These are phyloP conservation scores for Pseudopleuronectes americanus DNA, from an alignment of 2,797 vertebrate genomes.

Conservation along the genomic window DNA sequence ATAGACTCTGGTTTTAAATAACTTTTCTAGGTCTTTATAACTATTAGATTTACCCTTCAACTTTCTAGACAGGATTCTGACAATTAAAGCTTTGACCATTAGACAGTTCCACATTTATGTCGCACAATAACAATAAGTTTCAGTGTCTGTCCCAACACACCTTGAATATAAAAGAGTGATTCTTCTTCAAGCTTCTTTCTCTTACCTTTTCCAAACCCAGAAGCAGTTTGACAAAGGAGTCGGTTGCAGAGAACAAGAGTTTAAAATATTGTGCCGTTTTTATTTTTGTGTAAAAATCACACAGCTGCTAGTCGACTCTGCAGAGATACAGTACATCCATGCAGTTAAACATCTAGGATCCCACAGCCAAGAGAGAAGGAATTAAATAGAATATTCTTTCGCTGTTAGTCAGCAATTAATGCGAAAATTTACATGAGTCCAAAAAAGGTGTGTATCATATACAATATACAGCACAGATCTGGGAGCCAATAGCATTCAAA, in stretches of 20 bases:
- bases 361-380: slow-evolving; percentile 94
- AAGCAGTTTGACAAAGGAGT: slow-evolving; percentile 2
- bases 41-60: too few species aligned
- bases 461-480: slow-evolving; percentile 90
- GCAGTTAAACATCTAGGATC: slow-evolving; percentile 95
- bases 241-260: slow-evolving; percentile 52
- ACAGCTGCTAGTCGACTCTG: slow-evolving; percentile 95
- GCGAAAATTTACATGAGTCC: slow-evolving; percentile 93
- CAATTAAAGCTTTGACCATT: too few species aligned
- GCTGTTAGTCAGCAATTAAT: slow-evolving; percentile 97
- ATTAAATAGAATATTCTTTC: slow-evolving; percentile 93
- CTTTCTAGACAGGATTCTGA: too few species aligned
- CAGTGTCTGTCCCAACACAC: too few species aligned
- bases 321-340: slow-evolving; percentile 95
- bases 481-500: slow-evolving; percentile 69
- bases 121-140: too few species aligned
- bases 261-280: slow-evolving; percentile 97
- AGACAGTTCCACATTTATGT: too few species aligned
- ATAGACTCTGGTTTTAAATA: too few species aligned
- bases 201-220: not conserved
- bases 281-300: slow-evolving; percentile 98
- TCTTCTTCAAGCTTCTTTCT: not conserved
- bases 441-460: slow-evolving; percentile 93
- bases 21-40: too few species aligned
- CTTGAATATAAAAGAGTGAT: too few species aligned